Percentiles rank a stretch among this genome's conserved stretches.
These are phyloP conservation scores for Neostethus bicornis DNA, from an alignment of 2,797 vertebrate genomes.

Conservation along the genomic window DNA sequence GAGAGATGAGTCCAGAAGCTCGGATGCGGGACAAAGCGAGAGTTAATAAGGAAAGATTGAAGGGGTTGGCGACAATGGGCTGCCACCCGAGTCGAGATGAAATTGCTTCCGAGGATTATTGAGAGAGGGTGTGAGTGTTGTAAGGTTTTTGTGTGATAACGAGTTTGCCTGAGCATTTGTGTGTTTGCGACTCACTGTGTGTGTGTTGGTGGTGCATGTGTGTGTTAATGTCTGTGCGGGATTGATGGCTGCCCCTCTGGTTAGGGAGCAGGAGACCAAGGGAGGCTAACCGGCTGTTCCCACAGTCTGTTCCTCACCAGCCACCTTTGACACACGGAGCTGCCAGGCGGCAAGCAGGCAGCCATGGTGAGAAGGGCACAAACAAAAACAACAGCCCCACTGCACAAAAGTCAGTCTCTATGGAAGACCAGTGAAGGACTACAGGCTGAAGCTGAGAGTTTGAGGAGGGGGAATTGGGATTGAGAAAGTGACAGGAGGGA, in stretches of 20 bases:
- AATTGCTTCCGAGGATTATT: conserved; percentile 98
- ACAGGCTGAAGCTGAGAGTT: conserved; percentile 33
- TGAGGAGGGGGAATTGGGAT: conserved; percentile 16
- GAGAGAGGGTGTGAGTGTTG: conserved; percentile 82
- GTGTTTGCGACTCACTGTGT: conserved; percentile 57
- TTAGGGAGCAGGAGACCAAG: conserved; percentile 81
- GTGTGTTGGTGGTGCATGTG: conserved; percentile 45
- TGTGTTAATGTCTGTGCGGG: conserved; percentile 52
- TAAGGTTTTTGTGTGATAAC: conserved; percentile 73
- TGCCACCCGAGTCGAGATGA: conserved; percentile 85
- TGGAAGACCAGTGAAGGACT: conserved; percentile 38
- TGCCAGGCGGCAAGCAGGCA: conserved; percentile 84
- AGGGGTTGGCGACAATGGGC: conserved; percentile 88
- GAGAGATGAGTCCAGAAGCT: conserved; percentile 91
- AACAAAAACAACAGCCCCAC: conserved; percentile 73
- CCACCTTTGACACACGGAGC: conserved; percentile 86
- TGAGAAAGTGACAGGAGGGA: conserved; percentile 24
- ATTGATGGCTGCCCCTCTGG: conserved; percentile 86
- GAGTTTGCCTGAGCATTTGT: conserved; percentile 74
- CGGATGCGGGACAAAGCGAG: conserved; percentile 86
- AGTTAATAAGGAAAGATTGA: conserved; percentile 95
- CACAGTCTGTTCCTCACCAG: conserved; percentile 84
- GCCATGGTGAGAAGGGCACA: conserved; percentile 75
- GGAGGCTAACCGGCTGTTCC: conserved; percentile 88
- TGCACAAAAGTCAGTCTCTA: conserved; percentile 65